Evolutionary conservation across 2,888 invertebrate genomes (phyloP).

Genomic region (Morinoia aosen): DNA sequence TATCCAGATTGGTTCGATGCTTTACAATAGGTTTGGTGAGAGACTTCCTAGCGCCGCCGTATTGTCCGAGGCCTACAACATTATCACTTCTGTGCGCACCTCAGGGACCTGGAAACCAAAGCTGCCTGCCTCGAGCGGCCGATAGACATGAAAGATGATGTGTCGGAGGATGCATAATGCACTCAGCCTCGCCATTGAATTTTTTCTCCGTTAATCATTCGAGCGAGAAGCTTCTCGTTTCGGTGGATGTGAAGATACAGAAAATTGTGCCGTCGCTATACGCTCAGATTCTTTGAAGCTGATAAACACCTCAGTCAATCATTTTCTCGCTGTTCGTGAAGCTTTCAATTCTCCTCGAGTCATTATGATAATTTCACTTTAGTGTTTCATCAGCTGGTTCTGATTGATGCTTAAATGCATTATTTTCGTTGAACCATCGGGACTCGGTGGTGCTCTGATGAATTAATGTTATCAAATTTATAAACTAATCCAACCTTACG

Average conservation of each 20-base stretch:
- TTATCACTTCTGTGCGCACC: background rate
- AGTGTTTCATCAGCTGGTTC: background rate
- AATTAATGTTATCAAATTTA: too few species aligned
- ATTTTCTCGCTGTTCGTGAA: background rate
- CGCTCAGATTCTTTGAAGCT: background rate
- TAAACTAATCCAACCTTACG: too few species aligned
- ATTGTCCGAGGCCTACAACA: background rate
- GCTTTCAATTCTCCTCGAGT: background rate
- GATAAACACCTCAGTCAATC: background rate
- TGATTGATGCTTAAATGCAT: background rate
- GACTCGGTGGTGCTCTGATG: too few species aligned
- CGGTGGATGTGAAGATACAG: background rate
- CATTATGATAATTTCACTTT: background rate
- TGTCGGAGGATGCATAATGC: constrained; percentile 10
- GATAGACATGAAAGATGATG: background rate
- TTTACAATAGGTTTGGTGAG: background rate
- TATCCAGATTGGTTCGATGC: background rate
- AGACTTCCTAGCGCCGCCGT: background rate
- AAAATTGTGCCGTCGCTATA: background rate
- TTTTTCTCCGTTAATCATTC: background rate
- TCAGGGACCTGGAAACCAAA: background rate
- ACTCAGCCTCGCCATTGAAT: background rate
- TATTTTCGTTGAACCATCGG: too few species aligned
- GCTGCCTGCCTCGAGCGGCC: background rate
- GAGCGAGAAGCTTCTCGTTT: background rate